Conservation (phyloP, 2,888 invertebrate species). For the Brassicogethes aeneus region DNA sequence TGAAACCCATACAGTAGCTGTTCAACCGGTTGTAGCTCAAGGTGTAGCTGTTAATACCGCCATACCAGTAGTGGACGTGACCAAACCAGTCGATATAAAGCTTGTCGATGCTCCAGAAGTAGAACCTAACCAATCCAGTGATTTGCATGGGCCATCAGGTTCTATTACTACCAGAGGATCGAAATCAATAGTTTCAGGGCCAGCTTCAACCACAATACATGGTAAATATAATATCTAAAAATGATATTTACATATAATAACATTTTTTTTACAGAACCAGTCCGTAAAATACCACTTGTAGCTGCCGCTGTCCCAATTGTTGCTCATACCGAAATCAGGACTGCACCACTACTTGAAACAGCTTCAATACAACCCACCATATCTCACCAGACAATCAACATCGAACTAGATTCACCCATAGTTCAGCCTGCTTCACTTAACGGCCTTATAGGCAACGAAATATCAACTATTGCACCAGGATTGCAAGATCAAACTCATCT, state of each 20-base stretch:
- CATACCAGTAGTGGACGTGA: not conserved
- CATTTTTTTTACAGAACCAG: conserved; percentile 15
- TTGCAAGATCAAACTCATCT: conserved; percentile 1
- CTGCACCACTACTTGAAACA: conserved; percentile 9
- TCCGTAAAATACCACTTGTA: conserved; percentile 17
- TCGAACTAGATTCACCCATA: not conserved
- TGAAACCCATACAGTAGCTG: conserved; percentile 15
- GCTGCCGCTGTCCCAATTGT: conserved; percentile 12
- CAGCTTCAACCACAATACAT: conserved; percentile 34
- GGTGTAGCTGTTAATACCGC: conserved; percentile 16
- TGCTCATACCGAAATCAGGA: conserved; percentile 8
- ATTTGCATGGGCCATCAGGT: conserved; percentile 33
- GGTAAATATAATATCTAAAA: conserved; percentile 18
- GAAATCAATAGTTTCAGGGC: conserved; percentile 32
- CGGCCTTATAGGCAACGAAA: not conserved
- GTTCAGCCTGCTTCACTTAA: not conserved
- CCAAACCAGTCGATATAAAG: conserved; percentile 20
- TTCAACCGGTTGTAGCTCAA: conserved; percentile 18
- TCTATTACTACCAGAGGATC: conserved; percentile 32
- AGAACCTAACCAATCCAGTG: conserved; percentile 26
- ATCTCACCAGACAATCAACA: conserved; percentile 2
- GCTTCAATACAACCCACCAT: conserved; percentile 1
- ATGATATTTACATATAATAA: conserved; percentile 1
- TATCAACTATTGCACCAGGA: conserved; percentile 2
- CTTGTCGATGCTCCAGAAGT: conserved; percentile 22